phyloP scores from a whole-genome alignment of 2,113 vertebrate species.

The Dunckerocampus dactyliophorus region DNA sequence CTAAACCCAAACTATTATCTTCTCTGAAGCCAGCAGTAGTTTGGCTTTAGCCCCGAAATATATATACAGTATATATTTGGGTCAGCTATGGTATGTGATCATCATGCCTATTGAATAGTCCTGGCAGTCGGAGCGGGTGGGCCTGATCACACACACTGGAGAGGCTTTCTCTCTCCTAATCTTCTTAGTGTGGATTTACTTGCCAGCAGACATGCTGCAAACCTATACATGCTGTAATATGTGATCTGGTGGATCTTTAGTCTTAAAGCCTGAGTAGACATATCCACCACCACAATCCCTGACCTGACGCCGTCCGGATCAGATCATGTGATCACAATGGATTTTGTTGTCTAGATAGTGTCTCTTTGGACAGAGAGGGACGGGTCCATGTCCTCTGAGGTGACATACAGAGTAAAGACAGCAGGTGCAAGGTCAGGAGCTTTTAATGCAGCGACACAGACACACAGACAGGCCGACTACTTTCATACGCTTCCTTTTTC shows the following conservation, averaged over 20 bases:
- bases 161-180: constrained; percentile 41
- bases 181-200: constrained; percentile 57
- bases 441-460: constrained; percentile 1
- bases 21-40: no score
- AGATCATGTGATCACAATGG: constrained; percentile 29
- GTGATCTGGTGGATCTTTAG: constrained; percentile 20
- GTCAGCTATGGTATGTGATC: not conserved
- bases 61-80: no score
- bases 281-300: not conserved
- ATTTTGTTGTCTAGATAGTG: constrained; percentile 23
- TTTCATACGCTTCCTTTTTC: constrained; percentile 34
- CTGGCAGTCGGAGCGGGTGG: not conserved
- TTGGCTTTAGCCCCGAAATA: no score
- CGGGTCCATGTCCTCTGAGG: constrained; percentile 8
- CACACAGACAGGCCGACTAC: constrained; percentile 8
- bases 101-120: not conserved
- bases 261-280: constrained; percentile 23
- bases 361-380: not conserved
- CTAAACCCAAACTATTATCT: no score
- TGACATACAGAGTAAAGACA: constrained; percentile 17
- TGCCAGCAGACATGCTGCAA: constrained; percentile 28
- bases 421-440: constrained; percentile 38
- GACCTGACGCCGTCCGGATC: not conserved
- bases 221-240: constrained; percentile 32
- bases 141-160: constrained; percentile 25